Base-by-base conservation (phyloP, 2,113 vertebrate species). In the Anhinga rufa region DNA sequence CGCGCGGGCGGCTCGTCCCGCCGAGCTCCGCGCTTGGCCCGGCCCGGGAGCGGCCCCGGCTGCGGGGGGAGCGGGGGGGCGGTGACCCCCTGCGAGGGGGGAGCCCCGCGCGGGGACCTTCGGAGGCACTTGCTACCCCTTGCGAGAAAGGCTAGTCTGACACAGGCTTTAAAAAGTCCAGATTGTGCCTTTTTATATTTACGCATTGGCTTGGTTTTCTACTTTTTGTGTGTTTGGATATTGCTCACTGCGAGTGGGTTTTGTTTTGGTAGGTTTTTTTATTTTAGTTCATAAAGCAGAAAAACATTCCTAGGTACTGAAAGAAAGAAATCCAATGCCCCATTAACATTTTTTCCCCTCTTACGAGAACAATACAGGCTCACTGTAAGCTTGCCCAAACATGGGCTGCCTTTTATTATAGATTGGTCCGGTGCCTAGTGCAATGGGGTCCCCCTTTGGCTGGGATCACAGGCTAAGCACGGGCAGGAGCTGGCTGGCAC, bases 331-430 rank as follows among this genome's bases (percentile, higher is more conserved):
- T n/a, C 32, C 60, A 46, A 32, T 20, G 58, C 38, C 25, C 42
- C 68, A 38, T 86, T 88, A 86, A 40, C 76, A 46, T 87, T 91
- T 90, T 88, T 81, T 44, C 38, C 55, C 40, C 26, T 91, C 69
- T 48, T 68, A 26, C 0, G 61, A 96, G 93, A 97, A 95, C 95
- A 95, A 92, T 95, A 60, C 72, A 34, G 44, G 60, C 86, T 75
- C 25, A 4, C 81, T 93, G 86, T 60, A 58, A 84, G 77, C 81
- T 64, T 95, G 93, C 91, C 95, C 94, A 84, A 81, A 95, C 94
- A 82, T 81, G 93, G 94, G 69, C 89, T 95, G 94, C 82, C 88
- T 95, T 82, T 71, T 78, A 74, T 94, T 89, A 64, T 24, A 4
- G 21, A 6, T 57, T 92, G 94, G 91, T 93, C 13, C 29, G 1